Evolutionary conservation across 1,140 invertebrate genomes (phyloP).

Genomic region (Solenopsis invicta): DNA sequence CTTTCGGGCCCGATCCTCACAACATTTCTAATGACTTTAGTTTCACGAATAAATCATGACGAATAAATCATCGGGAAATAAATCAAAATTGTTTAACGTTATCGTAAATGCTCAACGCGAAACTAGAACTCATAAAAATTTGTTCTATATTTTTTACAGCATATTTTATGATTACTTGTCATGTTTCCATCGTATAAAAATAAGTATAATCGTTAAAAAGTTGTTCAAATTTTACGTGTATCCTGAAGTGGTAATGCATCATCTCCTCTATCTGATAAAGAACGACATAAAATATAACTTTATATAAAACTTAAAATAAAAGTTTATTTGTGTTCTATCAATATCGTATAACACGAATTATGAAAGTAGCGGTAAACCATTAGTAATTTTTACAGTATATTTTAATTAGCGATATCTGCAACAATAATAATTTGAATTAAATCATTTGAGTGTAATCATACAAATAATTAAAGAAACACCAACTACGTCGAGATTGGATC

Average conservation of each 20-base stretch:
- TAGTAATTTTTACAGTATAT: neutral
- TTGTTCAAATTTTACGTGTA: neutral
- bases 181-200: neutral
- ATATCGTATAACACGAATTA: neutral
- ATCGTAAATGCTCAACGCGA: neutral
- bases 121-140: constrained; percentile 4
- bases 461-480: no score
- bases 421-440: no score
- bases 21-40: neutral
- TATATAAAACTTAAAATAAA: neutral
- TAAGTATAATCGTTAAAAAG: neutral
- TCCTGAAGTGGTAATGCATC: neutral
- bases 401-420: no score
- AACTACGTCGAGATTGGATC: no score
- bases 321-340: neutral
- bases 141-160: neutral
- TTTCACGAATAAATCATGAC: constrained; percentile 1
- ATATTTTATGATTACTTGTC: neutral
- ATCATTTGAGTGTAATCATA: no score
- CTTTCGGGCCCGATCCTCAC: neutral
- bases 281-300: neutral
- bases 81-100: neutral
- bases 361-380: neutral
- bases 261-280: neutral
- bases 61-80: neutral